These are phyloP conservation scores for Drosophila arizonae DNA, from an alignment of 1,140 invertebrate genomes.

Conservation along the genomic window DNA sequence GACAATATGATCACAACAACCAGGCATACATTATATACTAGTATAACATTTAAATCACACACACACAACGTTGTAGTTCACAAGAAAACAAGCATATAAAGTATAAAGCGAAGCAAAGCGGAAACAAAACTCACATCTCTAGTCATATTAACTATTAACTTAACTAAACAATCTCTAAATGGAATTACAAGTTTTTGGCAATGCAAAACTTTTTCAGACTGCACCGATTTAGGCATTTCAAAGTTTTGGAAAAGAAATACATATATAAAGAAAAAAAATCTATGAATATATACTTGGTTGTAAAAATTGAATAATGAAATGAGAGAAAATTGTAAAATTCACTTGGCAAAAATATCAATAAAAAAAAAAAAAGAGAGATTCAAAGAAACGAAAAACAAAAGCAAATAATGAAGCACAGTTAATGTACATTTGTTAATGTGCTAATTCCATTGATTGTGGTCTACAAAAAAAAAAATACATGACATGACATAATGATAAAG, in stretches of 20 bases:
- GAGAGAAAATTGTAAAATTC: slow-evolving; percentile 65
- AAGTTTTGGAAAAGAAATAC: slow-evolving; percentile 39
- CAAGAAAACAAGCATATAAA: slow-evolving; percentile 3
- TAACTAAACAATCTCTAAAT: slow-evolving; percentile 44
- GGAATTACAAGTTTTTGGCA: slow-evolving; percentile 53
- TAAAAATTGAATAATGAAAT: slow-evolving; percentile 47
- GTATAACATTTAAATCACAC: slow-evolving; percentile 22
- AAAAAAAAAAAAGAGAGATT: slow-evolving; percentile 30
- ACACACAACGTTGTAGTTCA: slow-evolving; percentile 29
- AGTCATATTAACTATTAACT: slow-evolving; percentile 30
- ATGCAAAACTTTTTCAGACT: slow-evolving; percentile 66
- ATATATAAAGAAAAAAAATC: slow-evolving; percentile 4
- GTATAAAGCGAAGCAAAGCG: background rate
- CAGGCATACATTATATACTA: slow-evolving; percentile 19
- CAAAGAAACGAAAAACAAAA: background rate
- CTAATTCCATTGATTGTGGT: slow-evolving; percentile 23
- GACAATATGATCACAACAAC: slow-evolving; percentile 67
- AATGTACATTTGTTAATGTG: slow-evolving; percentile 59
- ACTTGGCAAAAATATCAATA: slow-evolving; percentile 25
- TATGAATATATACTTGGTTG: slow-evolving; percentile 45
- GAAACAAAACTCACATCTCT: slow-evolving; percentile 17
- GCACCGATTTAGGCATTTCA: slow-evolving; percentile 74
- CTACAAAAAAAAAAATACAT: slow-evolving; percentile 47
- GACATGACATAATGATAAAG: slow-evolving; percentile 67
- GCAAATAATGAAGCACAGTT: slow-evolving; percentile 49